A percentile compares a stretch with the other conserved stretches of the same genome.
phyloP scores from a whole-genome alignment of 1,140 invertebrate genomes.

The Lepidostoma basale region DNA sequence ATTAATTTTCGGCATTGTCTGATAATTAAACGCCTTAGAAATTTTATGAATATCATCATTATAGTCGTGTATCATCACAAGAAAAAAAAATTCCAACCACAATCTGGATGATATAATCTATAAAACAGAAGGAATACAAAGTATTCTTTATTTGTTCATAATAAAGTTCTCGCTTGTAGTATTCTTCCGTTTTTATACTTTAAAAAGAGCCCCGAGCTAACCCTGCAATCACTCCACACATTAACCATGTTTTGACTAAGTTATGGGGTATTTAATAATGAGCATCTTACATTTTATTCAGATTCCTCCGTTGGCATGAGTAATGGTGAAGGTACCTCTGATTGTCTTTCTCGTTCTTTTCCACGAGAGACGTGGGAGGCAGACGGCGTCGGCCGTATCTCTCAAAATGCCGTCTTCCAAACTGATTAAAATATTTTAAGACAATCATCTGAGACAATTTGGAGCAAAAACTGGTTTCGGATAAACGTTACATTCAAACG shows the following conservation, averaged over 20 bases:
- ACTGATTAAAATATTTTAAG: constrained; percentile 31
- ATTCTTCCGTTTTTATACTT: neutral
- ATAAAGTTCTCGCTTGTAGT: too few relatives aligned
- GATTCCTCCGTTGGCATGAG: constrained; percentile 35
- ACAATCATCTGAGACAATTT: constrained; percentile 39
- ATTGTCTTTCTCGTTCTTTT: neutral
- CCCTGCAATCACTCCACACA: constrained; percentile 15
- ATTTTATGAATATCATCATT: too few relatives aligned
- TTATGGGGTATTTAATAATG: constrained; percentile 46
- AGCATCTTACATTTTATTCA: constrained; percentile 47
- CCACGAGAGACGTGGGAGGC: neutral
- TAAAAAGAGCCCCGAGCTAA: neutral
- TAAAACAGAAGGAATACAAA: too few relatives aligned
- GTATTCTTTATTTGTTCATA: too few relatives aligned
- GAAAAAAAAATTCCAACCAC: too few relatives aligned
- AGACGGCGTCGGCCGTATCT: neutral
- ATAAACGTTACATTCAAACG: too few relatives aligned
- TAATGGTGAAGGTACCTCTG: constrained; percentile 8
- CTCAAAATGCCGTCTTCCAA: constrained; percentile 14
- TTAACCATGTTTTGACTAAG: constrained; percentile 41
- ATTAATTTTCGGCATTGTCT: too few relatives aligned
- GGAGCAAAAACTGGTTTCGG: constrained; percentile 32
- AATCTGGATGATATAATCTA: too few relatives aligned
- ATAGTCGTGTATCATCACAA: too few relatives aligned
- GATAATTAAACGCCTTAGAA: too few relatives aligned